These are phyloP conservation scores for Borostomias antarcticus DNA, from an alignment of 2,797 vertebrate species.

Conservation along the genomic window DNA sequence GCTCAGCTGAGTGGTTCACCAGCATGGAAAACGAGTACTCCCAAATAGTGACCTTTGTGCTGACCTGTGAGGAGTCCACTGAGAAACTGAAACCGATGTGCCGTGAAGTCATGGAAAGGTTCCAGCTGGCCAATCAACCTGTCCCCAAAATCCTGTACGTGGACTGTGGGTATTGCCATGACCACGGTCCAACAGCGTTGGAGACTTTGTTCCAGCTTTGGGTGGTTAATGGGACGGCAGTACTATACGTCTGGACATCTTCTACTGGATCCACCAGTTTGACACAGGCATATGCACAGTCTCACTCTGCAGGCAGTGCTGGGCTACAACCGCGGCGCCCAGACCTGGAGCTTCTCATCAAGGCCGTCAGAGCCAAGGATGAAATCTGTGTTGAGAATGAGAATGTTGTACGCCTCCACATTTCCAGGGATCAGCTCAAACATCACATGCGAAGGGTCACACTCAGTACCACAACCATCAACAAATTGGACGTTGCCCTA, in stretches of 20 bases:
- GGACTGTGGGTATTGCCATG: constrained; percentile 23
- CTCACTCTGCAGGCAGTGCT: constrained; percentile 29
- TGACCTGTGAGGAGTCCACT: not conserved
- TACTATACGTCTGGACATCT: constrained; percentile 43
- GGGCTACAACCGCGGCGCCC: constrained; percentile 25
- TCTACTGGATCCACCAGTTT: constrained; percentile 39
- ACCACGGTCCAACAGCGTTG: not conserved
- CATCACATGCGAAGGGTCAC: constrained; percentile 28
- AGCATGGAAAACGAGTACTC: too few species aligned
- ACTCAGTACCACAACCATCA: too few species aligned
- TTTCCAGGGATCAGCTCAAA: constrained; percentile 27
- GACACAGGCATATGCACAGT: constrained; percentile 24
- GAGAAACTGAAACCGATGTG: constrained; percentile 16
- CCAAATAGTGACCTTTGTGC: not conserved
- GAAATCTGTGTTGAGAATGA: constrained; percentile 4
- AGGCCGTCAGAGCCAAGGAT: constrained; percentile 26
- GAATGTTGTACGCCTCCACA: constrained; percentile 6
- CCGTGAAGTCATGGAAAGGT: constrained; percentile 15
- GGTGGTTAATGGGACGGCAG: constrained; percentile 29
- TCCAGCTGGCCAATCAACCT: constrained; percentile 16
- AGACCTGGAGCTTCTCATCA: constrained; percentile 28
- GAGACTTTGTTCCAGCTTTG: constrained; percentile 33
- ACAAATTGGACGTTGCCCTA: too few species aligned
- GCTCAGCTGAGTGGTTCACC: not conserved
- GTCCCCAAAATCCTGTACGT: constrained; percentile 23